A percentile compares a stretch with the other conserved stretches of the same genome.
Evolutionary conservation across 2,888 invertebrate species (phyloP).

Genomic region (Drosophila silvestris): DNA sequence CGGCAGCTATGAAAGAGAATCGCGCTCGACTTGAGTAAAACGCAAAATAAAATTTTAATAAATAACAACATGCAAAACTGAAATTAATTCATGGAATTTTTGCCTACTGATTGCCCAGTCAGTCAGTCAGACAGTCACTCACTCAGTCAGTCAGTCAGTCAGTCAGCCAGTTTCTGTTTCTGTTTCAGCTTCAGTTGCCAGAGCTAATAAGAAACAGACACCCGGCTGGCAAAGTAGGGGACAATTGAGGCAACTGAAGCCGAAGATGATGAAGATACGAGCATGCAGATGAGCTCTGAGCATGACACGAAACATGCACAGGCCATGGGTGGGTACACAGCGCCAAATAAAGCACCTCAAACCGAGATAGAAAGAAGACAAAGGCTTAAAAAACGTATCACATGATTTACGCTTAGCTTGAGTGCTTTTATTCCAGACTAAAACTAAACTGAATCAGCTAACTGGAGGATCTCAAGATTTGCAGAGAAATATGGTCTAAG

Average conservation of each 20-base stretch:
- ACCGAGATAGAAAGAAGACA: background rate
- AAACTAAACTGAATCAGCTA: background rate
- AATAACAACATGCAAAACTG: constrained; percentile 85
- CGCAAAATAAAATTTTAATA: constrained; percentile 78
- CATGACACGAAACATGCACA: constrained; percentile 53
- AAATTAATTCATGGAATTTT: constrained; percentile 85
- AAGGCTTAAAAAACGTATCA: background rate
- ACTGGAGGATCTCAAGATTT: background rate
- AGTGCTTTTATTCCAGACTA: background rate
- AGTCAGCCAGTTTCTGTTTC: background rate
- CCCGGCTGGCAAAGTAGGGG: constrained; percentile 57
- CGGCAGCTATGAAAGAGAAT: constrained; percentile 73
- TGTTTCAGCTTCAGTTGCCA: constrained; percentile 11
- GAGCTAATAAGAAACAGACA: constrained; percentile 79
- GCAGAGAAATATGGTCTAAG: accelerated
- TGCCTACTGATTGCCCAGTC: constrained; percentile 59
- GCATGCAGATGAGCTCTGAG: constrained; percentile 75
- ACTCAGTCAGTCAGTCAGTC: constrained; percentile 1
- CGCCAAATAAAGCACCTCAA: background rate
- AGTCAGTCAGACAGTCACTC: background rate
- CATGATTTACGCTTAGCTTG: background rate
- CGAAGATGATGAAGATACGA: constrained; percentile 70
- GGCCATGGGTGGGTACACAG: constrained; percentile 12
- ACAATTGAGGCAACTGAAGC: constrained; percentile 61
- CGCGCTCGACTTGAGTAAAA: constrained; percentile 36